Conservation (phyloP, 2,113 vertebrate genomes). For the Marmota monax region DNA sequence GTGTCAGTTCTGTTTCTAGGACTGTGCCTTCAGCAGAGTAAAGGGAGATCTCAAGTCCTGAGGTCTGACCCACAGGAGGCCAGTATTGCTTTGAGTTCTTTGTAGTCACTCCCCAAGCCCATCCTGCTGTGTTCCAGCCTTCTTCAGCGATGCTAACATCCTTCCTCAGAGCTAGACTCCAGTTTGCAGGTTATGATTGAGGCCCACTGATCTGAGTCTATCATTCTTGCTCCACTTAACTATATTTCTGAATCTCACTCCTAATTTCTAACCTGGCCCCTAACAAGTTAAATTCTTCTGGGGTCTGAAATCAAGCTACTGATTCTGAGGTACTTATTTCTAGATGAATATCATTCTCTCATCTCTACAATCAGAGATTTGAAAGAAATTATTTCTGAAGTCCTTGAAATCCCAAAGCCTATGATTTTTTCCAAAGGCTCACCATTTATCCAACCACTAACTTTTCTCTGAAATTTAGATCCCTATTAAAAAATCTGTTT, state of each 20-base stretch:
- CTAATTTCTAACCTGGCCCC: neutral
- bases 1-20: neutral
- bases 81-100: neutral
- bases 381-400: conserved; percentile 38
- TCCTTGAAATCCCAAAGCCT: neutral
- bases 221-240: neutral
- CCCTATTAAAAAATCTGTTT: neutral
- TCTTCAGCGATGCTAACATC: neutral
- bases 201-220: neutral
- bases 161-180: neutral
- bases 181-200: neutral
- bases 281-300: neutral
- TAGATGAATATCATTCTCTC: neutral
- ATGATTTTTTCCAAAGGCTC: neutral
- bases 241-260: neutral
- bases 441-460: neutral
- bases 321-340: neutral
- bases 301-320: neutral
- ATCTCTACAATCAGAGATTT: neutral
- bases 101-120: neutral
- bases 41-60: neutral
- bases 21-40: neutral
- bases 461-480: neutral
- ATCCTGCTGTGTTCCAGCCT: neutral
- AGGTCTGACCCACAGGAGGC: neutral